phyloP scores from a whole-genome alignment of 2,113 vertebrate genomes.

The Numenius arquata region DNA sequence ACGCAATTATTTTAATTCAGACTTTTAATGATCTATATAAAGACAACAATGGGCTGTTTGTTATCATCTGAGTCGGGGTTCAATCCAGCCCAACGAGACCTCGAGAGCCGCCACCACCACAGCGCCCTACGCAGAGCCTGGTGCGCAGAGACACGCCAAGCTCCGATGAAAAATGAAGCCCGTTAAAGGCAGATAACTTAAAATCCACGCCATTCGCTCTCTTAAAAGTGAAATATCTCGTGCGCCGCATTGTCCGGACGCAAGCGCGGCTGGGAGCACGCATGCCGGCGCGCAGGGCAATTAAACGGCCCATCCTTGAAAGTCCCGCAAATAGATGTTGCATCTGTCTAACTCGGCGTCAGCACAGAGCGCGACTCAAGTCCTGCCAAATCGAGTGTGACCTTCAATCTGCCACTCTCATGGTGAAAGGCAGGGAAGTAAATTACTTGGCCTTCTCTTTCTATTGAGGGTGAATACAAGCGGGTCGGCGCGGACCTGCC shows the following conservation, averaged over 20 bases:
- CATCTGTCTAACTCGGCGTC: constrained; percentile 56
- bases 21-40: background rate
- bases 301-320: background rate
- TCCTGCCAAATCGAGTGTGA: constrained; percentile 71
- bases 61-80: background rate
- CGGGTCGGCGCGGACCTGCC: constrained; percentile 70
- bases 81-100: background rate
- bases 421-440: constrained; percentile 69
- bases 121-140: rapidly evolving
- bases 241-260: rapidly evolving
- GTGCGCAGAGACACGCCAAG: rapidly evolving
- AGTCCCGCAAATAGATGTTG: constrained; percentile 17
- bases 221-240: rapidly evolving
- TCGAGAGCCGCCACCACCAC: background rate
- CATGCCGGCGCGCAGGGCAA: background rate
- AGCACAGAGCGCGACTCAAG: constrained; percentile 57
- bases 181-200: rapidly evolving
- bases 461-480: constrained; percentile 71
- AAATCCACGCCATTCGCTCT: rapidly evolving
- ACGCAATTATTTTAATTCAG: constrained; percentile 17
- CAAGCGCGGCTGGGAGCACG: background rate
- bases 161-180: rapidly evolving
- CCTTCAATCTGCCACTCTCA: constrained; percentile 82
- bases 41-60: constrained; percentile 28
- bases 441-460: constrained; percentile 71